Conservation (phyloP, 2,888 invertebrate species). For the Alloplasta piceator region DNA sequence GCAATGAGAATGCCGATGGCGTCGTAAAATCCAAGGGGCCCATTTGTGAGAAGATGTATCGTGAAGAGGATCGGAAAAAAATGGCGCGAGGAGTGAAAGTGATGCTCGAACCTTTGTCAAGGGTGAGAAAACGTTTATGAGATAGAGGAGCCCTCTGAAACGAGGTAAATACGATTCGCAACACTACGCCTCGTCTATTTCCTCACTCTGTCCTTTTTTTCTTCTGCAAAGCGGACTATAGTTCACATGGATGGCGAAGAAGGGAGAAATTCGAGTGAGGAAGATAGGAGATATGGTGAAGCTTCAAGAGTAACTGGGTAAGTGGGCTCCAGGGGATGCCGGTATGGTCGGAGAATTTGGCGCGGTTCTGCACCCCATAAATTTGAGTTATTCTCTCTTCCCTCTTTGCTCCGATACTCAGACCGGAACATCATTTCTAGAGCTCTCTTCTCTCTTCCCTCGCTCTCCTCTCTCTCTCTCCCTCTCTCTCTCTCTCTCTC, state of each 20-base stretch:
- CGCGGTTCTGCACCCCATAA: slow-evolving; percentile 79
- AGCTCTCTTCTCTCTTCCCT: slow-evolving; percentile 60
- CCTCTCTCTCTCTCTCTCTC: no score
- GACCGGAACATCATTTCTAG: slow-evolving; percentile 26
- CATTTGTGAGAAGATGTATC: background rate
- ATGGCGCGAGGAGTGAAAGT: slow-evolving; percentile 12
- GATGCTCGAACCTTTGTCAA: slow-evolving; percentile 17
- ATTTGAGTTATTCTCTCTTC: slow-evolving; percentile 79
- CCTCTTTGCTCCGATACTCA: slow-evolving; percentile 60
- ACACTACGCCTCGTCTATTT: slow-evolving; percentile 62
- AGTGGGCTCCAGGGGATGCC: slow-evolving; percentile 80
- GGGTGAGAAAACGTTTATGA: slow-evolving; percentile 59
- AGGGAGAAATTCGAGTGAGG: slow-evolving; percentile 19
- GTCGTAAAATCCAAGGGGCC: no score
- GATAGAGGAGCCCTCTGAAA: slow-evolving; percentile 64
- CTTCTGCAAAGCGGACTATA: slow-evolving; percentile 66
- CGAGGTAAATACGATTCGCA: slow-evolving; percentile 71
- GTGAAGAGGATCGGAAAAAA: slow-evolving; percentile 3
- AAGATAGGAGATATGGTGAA: slow-evolving; percentile 45
- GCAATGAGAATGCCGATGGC: no score
- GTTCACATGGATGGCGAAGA: slow-evolving; percentile 65
- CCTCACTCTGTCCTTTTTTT: slow-evolving; percentile 42
- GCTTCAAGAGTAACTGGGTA: slow-evolving; percentile 76
- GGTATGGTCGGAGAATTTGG: slow-evolving; percentile 78
- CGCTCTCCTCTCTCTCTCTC: no score